phyloP scores from a whole-genome alignment of 1,140 invertebrate genomes.

The Ctenoplectra terminalis region DNA sequence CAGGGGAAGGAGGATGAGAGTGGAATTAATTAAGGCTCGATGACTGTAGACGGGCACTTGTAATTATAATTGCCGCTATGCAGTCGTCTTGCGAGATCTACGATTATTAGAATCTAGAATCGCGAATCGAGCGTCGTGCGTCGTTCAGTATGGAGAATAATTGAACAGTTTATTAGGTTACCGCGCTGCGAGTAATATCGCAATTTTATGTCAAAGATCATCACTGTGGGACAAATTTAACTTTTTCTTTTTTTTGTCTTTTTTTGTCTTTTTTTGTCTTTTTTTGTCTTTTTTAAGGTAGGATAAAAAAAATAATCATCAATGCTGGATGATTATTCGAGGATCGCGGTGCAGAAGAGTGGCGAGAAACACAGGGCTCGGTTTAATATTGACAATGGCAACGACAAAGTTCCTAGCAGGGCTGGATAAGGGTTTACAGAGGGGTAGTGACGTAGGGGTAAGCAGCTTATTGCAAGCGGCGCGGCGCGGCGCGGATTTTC shows the following conservation, averaged over 20 bases:
- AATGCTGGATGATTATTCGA: background rate
- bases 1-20: background rate
- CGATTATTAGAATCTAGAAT: background rate
- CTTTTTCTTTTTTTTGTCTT: background rate
- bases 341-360: background rate
- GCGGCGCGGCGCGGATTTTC: conserved; percentile 67
- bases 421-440: conserved; percentile 25
- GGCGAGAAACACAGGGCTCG: conserved; percentile 15
- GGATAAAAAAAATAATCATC: background rate
- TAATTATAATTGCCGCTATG: conserved; percentile 16
- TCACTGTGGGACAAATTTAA: background rate
- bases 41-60: background rate
- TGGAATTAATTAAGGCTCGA: conserved; percentile 19
- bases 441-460: conserved; percentile 32
- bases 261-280: too few relatives aligned
- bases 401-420: conserved; percentile 48
- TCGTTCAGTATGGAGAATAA: background rate
- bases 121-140: too few relatives aligned
- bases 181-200: background rate
- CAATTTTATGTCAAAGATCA: too few relatives aligned
- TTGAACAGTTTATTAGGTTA: conserved; percentile 1
- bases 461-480: conserved; percentile 67
- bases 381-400: conserved; percentile 66
- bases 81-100: background rate
- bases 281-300: too few relatives aligned